Evolutionary conservation across 2,888 invertebrate species (phyloP).

Genomic region (Idaea biselata): DNA sequence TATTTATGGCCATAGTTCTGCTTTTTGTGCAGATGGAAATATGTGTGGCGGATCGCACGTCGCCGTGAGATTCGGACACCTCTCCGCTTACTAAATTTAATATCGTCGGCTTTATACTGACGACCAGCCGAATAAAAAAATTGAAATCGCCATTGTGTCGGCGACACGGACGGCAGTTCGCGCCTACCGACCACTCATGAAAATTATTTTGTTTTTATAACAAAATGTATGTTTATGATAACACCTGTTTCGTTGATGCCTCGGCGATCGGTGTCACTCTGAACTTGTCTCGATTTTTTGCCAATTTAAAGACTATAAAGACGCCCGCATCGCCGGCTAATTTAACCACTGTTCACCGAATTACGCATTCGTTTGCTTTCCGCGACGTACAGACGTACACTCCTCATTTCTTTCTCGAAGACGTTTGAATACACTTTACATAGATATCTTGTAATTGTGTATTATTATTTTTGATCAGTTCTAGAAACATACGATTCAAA

Average conservation of each 20-base stretch:
- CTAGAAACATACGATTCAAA: not conserved
- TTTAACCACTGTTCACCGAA: constrained; percentile 77
- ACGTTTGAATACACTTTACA: constrained; percentile 13
- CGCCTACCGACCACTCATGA: constrained; percentile 79
- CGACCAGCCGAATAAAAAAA: constrained; percentile 69
- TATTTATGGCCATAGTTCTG: constrained; percentile 82
- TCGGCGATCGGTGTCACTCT: constrained; percentile 78
- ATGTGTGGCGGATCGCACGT: constrained; percentile 82
- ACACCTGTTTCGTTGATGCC: constrained; percentile 80
- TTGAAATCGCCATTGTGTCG: constrained; percentile 79
- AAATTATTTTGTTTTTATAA: constrained; percentile 80
- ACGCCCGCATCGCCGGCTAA: constrained; percentile 78
- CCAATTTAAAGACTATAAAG: constrained; percentile 79
- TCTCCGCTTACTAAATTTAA: constrained; percentile 81
- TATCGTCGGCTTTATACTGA: constrained; percentile 76
- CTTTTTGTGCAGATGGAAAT: constrained; percentile 80
- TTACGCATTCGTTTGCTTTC: constrained; percentile 58
- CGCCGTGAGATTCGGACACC: constrained; percentile 81
- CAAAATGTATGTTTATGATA: constrained; percentile 81
- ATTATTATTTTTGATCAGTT: not conserved
- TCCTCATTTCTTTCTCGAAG: constrained; percentile 9
- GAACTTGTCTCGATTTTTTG: constrained; percentile 77
- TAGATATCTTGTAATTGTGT: constrained; percentile 2
- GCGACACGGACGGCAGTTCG: constrained; percentile 77
- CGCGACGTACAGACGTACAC: constrained; percentile 17